Conservation (phyloP, 2,113 vertebrate genomes). For the Tragelaphus scriptus region DNA sequence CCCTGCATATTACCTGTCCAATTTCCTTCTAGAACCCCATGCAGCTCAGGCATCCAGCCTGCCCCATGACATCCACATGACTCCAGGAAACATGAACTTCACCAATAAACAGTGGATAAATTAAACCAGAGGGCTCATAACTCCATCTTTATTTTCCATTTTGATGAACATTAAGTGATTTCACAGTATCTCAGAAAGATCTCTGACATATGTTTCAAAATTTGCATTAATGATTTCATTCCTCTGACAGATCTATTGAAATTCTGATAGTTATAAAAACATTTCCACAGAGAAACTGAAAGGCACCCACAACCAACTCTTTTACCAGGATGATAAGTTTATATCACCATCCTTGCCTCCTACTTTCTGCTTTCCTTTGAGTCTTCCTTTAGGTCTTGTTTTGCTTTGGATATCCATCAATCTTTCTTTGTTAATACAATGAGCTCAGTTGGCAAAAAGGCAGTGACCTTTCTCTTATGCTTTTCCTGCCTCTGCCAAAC, state of each 20-base stretch:
- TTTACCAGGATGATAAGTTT: background rate
- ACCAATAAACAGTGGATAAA: background rate
- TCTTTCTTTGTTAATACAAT: background rate
- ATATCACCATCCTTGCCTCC: background rate
- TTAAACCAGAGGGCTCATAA: background rate
- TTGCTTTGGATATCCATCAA: background rate
- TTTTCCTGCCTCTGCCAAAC: background rate
- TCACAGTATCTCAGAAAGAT: background rate
- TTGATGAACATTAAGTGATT: background rate
- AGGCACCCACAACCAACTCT: background rate
- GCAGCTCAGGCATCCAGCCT: background rate
- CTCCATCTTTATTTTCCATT: background rate
- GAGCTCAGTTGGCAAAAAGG: background rate
- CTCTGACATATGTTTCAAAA: background rate
- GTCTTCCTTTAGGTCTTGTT: background rate
- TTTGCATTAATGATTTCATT: background rate
- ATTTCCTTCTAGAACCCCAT: background rate
- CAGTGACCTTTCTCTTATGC: background rate
- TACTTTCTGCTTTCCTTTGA: background rate
- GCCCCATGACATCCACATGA: background rate
- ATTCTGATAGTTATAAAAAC: background rate
- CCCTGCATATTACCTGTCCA: background rate
- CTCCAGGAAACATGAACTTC: background rate
- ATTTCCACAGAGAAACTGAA: background rate
- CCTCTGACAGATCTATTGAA: background rate